Percentiles rank a stretch among this genome's conserved stretches.
These are phyloP conservation scores for Mellilla xanthometata DNA, from an alignment of 2,888 invertebrate species.

Conservation along the genomic window DNA sequence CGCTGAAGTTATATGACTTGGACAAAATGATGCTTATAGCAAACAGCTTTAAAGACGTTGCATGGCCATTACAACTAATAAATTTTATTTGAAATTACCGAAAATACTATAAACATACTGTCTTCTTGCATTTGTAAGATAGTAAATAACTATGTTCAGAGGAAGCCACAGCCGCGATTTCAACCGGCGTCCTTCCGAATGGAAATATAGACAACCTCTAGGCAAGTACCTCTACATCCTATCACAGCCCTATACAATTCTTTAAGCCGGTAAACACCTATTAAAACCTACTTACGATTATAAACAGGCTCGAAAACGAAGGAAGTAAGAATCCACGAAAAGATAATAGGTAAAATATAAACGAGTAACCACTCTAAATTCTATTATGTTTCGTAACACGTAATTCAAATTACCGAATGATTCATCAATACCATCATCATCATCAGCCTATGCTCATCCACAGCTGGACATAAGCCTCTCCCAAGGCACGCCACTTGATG, in stretches of 20 bases:
- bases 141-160: slow-evolving; percentile 20
- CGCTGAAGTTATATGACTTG: no score
- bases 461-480: no score
- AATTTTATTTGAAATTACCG: no score
- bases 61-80: no score
- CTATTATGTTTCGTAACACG: not conserved
- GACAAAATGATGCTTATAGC: no score
- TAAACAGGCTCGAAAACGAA: slow-evolving; percentile 9
- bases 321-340: slow-evolving; percentile 11
- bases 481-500: no score
- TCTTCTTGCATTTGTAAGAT: not conserved
- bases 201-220: slow-evolving; percentile 38
- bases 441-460: no score
- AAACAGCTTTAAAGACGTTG: no score
- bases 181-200: slow-evolving; percentile 61
- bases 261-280: slow-evolving; percentile 34
- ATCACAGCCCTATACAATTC: slow-evolving; percentile 28
- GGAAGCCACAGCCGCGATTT: slow-evolving; percentile 60
- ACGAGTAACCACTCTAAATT: not conserved
- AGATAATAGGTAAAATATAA: slow-evolving; percentile 3
- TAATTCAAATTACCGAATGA: no score
- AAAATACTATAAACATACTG: not conserved
- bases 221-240: slow-evolving; percentile 36
- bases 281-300: slow-evolving; percentile 27
- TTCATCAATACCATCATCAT: no score